phyloP scores from a whole-genome alignment of 2,797 vertebrate genomes.

The Eulemur rubriventer region DNA sequence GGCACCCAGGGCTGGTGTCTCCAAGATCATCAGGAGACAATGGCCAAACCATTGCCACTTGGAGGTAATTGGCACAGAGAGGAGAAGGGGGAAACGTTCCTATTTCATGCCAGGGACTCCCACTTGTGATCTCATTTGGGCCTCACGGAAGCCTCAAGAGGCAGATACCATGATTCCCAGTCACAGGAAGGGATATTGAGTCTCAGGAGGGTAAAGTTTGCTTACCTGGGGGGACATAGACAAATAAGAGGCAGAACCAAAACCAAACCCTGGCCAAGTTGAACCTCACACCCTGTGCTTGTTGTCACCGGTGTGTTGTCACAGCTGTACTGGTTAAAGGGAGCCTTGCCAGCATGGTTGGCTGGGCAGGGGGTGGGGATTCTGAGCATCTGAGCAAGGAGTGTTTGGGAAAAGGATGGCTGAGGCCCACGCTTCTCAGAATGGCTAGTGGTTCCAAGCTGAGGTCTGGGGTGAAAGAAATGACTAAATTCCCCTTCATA shows the following conservation, averaged over 20 bases:
- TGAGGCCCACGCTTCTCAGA: not conserved
- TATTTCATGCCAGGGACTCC: not conserved
- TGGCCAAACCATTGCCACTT: not conserved
- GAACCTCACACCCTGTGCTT: not conserved
- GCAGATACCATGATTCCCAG: not conserved
- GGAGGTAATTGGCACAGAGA: not conserved
- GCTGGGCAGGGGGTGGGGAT: not conserved
- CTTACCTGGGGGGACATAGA: not conserved
- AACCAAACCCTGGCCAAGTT: not conserved
- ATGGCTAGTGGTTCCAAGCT: not conserved
- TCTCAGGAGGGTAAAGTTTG: not conserved
- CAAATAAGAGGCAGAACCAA: not conserved
- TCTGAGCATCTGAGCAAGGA: not conserved
- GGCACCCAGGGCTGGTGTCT: not conserved
- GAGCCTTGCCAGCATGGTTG: not conserved
- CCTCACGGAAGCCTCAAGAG: not conserved
- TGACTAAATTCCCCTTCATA: conserved; percentile 12
- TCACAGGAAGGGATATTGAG: not conserved
- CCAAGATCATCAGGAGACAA: not conserved
- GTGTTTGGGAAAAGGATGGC: not conserved
- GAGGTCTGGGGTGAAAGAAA: not conserved
- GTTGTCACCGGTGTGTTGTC: not conserved
- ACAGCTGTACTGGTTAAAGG: not conserved
- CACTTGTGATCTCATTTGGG: not conserved
- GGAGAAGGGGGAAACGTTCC: not conserved